Percentiles rank a stretch among this genome's conserved stretches.
Conservation (phyloP, 2,888 invertebrate genomes). For the Sminthurides aquaticus region DNA sequence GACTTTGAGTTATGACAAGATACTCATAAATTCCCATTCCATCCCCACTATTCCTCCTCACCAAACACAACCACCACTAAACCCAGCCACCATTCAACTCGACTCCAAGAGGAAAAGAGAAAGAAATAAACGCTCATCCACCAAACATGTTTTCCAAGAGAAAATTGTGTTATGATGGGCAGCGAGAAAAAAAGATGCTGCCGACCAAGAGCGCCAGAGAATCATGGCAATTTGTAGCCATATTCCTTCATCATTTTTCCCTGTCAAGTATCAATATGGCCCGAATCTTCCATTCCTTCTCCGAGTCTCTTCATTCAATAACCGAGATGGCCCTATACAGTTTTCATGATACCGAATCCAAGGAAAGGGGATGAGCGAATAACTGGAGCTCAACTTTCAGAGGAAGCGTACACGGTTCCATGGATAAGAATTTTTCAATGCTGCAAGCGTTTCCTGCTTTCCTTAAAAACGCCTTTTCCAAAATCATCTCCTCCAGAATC, state of each 20-base stretch:
- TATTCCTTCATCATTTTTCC: conserved; percentile 1
- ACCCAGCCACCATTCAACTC: background rate
- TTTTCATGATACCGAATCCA: no score
- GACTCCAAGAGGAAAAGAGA: no score
- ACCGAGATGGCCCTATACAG: background rate
- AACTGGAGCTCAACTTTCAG: no score
- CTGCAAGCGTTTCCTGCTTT: no score
- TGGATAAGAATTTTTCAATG: no score
- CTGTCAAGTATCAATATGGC: conserved; percentile 1
- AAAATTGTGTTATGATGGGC: conserved; percentile 1
- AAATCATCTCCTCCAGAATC: background rate
- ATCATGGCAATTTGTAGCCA: background rate
- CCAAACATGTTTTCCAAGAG: background rate
- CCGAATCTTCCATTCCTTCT: no score
- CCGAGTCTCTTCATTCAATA: no score
- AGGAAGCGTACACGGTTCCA: background rate
- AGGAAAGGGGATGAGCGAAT: no score
- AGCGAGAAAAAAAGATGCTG: no score
- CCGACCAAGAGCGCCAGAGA: background rate
- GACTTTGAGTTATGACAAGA: conserved; percentile 37
- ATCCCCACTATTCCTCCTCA: conserved; percentile 24
- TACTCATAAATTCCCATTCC: conserved; percentile 35
- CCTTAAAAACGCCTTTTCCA: no score
- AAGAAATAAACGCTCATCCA: no score
- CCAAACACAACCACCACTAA: background rate